Evolutionary conservation across 2,888 invertebrate species (phyloP).

Genomic region (Lochmaea crataegi): DNA sequence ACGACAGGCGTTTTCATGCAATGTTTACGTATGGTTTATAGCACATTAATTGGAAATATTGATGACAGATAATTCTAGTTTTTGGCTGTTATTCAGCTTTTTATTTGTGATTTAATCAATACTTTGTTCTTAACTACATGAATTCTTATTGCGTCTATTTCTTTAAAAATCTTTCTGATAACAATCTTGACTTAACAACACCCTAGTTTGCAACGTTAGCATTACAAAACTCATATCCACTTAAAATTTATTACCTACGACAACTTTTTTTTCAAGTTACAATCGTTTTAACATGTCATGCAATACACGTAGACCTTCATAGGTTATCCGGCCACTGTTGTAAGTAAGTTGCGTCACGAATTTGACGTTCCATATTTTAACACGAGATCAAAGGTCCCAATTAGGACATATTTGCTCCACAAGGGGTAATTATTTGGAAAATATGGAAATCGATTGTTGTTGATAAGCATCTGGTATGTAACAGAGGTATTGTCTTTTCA

Average conservation of each 20-base stretch:
- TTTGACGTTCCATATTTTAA: constrained; percentile 52
- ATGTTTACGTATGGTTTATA: no score
- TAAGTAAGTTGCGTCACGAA: constrained; percentile 41
- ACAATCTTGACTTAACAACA: not conserved
- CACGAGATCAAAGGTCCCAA: constrained; percentile 52
- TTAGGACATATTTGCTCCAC: constrained; percentile 50
- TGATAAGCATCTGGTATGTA: constrained; percentile 41
- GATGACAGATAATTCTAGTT: no score
- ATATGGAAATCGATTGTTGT: constrained; percentile 37
- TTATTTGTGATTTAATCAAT: no score
- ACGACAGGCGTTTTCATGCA: no score
- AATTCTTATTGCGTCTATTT: not conserved
- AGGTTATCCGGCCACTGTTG: constrained; percentile 31
- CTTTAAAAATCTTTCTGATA: not conserved
- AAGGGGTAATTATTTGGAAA: constrained; percentile 42
- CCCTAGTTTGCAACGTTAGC: not conserved
- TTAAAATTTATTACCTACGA: constrained; percentile 5
- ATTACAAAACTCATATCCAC: constrained; percentile 5
- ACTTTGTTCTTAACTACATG: no score
- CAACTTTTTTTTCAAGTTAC: not conserved
- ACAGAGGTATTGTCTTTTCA: constrained; percentile 27
- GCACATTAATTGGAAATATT: no score
- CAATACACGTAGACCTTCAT: constrained; percentile 25
- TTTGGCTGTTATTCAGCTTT: no score
- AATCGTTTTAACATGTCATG: constrained; percentile 25